Percentiles rank a stretch among this genome's conserved stretches.
Conservation (phyloP, 2,888 invertebrate genomes). For the Actias luna region DNA sequence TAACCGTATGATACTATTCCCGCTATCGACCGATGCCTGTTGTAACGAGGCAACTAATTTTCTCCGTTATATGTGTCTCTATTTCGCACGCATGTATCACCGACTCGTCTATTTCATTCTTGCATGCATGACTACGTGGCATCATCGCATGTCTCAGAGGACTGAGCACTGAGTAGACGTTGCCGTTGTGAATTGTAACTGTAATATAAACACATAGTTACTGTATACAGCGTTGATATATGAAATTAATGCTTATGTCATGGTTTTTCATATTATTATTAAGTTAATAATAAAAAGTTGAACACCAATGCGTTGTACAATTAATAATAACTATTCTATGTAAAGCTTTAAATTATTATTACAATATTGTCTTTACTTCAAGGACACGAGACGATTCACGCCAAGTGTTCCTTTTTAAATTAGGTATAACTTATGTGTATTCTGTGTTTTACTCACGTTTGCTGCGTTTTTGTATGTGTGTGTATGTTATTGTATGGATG, state of each 20-base stretch:
- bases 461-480: no score
- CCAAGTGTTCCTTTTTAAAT: no score
- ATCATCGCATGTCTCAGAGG: conserved; percentile 6
- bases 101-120: conserved; percentile 2
- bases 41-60: not conserved
- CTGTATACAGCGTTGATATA: not conserved
- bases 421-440: no score
- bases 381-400: no score
- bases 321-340: no score
- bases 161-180: conserved; percentile 1
- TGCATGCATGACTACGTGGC: conserved; percentile 7
- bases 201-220: not conserved
- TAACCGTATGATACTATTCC: not conserved
- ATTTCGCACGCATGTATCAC: not conserved
- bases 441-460: no score
- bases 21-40: conserved; percentile 8
- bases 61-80: not conserved
- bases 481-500: no score
- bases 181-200: not conserved
- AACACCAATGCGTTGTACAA: not conserved
- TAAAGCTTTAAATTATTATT: no score
- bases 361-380: no score
- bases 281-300: not conserved
- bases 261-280: not conserved
- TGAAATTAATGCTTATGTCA: not conserved